Conservation (phyloP, 2,888 invertebrate genomes). For the Macrosiphum euphorbiae region DNA sequence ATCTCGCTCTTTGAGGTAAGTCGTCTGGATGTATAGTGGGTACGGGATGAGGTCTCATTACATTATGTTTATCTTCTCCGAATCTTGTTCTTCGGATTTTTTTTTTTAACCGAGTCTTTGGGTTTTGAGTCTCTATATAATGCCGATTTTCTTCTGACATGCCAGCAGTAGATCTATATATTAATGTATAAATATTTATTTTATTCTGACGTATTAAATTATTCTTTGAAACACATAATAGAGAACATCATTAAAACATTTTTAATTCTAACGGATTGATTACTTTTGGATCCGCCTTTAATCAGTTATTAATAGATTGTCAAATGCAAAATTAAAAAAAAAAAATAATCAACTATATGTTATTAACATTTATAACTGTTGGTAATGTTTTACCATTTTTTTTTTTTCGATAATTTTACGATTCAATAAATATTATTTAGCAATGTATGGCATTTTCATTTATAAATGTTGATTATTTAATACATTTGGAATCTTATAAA, state of each 20-base stretch:
- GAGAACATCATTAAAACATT: background rate
- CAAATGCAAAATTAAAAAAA: no score
- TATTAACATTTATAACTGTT: no score
- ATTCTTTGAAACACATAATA: background rate
- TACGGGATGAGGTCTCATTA: conserved; percentile 45
- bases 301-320: no score
- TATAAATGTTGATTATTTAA: background rate
- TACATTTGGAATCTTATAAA: background rate
- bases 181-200: background rate
- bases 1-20: conserved; percentile 85
- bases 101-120: conserved; percentile 43
- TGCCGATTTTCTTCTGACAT: conserved; percentile 52
- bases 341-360: no score
- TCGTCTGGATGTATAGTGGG: conserved; percentile 79
- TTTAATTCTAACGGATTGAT: background rate
- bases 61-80: conserved; percentile 4
- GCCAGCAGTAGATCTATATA: conserved; percentile 65
- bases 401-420: no score
- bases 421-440: background rate
- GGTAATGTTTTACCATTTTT: no score
- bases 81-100: conserved; percentile 67
- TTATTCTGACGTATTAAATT: background rate
- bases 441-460: background rate
- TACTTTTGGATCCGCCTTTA: background rate
- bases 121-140: conserved; percentile 1